Conservation (phyloP, 2,888 invertebrate species). For the Dryadula phaetusa region DNA sequence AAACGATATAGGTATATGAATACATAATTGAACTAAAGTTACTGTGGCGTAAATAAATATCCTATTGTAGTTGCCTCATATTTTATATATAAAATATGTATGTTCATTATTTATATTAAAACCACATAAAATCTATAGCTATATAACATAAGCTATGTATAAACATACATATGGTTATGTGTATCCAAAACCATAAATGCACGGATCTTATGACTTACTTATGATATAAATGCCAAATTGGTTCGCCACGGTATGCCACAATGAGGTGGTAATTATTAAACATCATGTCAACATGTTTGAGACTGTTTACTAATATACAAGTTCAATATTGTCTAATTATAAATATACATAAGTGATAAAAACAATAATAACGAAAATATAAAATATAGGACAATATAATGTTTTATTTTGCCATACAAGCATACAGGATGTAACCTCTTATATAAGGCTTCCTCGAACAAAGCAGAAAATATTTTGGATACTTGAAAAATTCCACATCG, state of each 20-base stretch:
- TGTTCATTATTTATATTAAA: background rate
- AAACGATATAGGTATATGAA: background rate
- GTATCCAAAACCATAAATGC: no score
- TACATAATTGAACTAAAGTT: no score
- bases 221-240: no score
- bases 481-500: constrained; percentile 31
- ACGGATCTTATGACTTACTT: no score
- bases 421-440: constrained; percentile 13
- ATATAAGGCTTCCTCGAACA: constrained; percentile 32
- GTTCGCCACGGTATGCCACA: no score
- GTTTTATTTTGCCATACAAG: background rate
- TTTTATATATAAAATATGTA: background rate
- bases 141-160: no score
- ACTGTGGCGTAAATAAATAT: background rate
- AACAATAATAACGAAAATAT: background rate
- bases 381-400: background rate
- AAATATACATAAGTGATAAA: background rate
- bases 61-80: background rate
- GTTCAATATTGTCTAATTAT: no score
- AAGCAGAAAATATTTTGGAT: constrained; percentile 33
- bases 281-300: no score
- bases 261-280: no score
- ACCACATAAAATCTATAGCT: no score
- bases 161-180: no score
- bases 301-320: no score